Percentiles rank a stretch among this genome's conserved stretches.
phyloP scores from a whole-genome alignment of 2,888 invertebrate species.

The Elaeidobius kamerunicus region DNA sequence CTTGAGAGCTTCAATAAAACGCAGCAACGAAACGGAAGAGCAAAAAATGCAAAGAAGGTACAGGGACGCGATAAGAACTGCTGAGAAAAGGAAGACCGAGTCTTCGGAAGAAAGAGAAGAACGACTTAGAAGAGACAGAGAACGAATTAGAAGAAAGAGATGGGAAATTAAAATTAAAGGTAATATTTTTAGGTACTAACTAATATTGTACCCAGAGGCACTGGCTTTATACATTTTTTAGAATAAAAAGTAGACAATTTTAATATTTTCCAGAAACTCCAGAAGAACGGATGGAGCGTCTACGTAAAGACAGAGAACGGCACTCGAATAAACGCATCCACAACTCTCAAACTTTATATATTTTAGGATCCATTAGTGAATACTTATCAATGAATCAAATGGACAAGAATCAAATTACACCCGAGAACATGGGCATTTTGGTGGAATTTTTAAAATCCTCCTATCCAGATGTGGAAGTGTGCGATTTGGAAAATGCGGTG shows the following conservation, averaged over 20 bases:
- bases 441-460: background rate
- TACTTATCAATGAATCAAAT: background rate
- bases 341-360: background rate
- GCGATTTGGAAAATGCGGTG: background rate
- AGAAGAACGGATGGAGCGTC: conserved; percentile 3
- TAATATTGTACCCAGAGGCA: background rate
- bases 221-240: background rate
- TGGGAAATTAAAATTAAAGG: conserved; percentile 1
- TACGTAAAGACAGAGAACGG: conserved; percentile 6
- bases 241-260: background rate
- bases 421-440: background rate
- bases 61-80: conserved; percentile 7
- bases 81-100: conserved; percentile 10
- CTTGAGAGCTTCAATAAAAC: conserved; percentile 1
- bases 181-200: background rate
- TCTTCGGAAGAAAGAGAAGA: conserved; percentile 7
- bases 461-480: background rate
- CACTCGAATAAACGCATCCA: background rate
- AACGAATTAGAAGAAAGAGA: conserved; percentile 8
- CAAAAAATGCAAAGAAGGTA: conserved; percentile 5
- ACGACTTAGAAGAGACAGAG: conserved; percentile 8
- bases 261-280: conserved; percentile 3
- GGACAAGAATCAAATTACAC: background rate
- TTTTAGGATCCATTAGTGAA: background rate
- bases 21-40: conserved; percentile 6